Evolutionary conservation across 2,888 invertebrate species (phyloP), one percentile per base, ranked within the genome.

Genomic region (Plemyria rubiginata): DNA sequence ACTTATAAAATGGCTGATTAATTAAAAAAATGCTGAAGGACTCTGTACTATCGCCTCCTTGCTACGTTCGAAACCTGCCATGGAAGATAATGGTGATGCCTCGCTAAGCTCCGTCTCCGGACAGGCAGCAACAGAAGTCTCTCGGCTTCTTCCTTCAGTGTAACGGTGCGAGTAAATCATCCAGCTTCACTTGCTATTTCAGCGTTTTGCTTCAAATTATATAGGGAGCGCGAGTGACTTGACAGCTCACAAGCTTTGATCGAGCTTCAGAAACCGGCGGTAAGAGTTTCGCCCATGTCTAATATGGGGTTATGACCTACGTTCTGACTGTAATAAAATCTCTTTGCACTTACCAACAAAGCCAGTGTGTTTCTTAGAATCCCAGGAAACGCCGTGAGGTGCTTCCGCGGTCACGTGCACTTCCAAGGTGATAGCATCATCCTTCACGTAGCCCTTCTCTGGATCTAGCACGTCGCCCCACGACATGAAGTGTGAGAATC

Each of bases 81-180:
- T 99, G 99, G 99, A 98, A 98, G 92, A 99, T 99, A 68, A 98
- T 99, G 98, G 98, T 98, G 36, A 99, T 99, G 97, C 98, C 98
- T 4, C 94, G 99, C 9, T 91, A 92, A 71, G 96, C 95, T 75
- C 96, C 96, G 66, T 94, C 95, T 45, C 95, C 96, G 68, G 97
- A 97, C 70, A 94, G 96, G 57, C 94, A 95, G 70, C 94, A 95
- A 57, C 96, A 96, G 80, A 94, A 95, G 76, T 96, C 96, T 2
- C 87, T 98, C 53, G 97, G 97, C 32, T 97, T 97, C 93, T 97
- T 97, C 81, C 93, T 99, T 32, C 98, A 99, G 93, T 99, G 99
- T 86, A 99, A 99, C 85, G 99, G 98, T 9, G 99, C 99, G 84
- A 98, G 99, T 72, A 99, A 99, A 80, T 98, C 99, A 4, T 96